Evolutionary conservation across 2,113 vertebrate genomes (phyloP).

Genomic region (Epinephelus fuscoguttatus): DNA sequence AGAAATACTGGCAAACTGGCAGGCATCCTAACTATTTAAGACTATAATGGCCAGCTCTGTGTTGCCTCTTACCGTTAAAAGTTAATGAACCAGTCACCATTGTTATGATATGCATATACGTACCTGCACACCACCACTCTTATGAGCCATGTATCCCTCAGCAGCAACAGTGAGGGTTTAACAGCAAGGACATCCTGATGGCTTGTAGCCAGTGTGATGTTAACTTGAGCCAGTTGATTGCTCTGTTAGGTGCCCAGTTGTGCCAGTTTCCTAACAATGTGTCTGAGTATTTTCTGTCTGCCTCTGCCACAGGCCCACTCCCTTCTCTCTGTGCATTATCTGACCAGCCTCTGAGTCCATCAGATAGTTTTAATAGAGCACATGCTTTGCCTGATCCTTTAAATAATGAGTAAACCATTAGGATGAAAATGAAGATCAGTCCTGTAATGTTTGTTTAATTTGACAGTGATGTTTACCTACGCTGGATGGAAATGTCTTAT

Average conservation of each 20-base stretch:
- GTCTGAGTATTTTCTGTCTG: constrained; percentile 4
- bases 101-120: background rate
- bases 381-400: background rate
- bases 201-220: constrained; percentile 25
- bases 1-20: constrained; percentile 14
- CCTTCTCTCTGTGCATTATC: background rate
- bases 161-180: constrained; percentile 12
- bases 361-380: background rate
- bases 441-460: constrained; percentile 9
- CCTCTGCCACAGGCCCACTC: background rate
- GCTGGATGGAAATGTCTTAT: background rate
- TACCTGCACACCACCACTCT: background rate
- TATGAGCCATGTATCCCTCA: background rate
- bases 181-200: constrained; percentile 23
- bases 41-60: constrained; percentile 11
- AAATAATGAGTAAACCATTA: background rate
- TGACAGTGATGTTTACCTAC: background rate
- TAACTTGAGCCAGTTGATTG: constrained; percentile 34
- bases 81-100: background rate
- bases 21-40: background rate
- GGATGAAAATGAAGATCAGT: background rate
- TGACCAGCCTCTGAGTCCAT: background rate
- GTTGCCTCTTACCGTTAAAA: background rate
- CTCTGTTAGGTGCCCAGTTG: constrained; percentile 29
- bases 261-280: constrained; percentile 28